phyloP scores from a whole-genome alignment of 2,888 invertebrate genomes.

The Drosophila melanosoma region DNA sequence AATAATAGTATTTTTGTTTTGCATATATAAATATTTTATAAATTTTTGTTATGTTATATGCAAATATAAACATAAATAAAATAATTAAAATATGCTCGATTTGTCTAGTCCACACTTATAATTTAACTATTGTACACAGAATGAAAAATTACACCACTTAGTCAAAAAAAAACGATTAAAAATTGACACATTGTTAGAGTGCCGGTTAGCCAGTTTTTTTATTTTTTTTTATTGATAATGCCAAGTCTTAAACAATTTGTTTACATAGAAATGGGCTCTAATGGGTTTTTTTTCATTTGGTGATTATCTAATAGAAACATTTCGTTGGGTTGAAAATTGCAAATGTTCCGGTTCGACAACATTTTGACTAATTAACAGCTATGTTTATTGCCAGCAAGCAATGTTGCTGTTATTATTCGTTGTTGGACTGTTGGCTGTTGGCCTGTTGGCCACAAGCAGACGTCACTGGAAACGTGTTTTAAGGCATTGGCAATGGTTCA shows the following conservation, averaged over 20 bases:
- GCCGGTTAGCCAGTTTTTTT: neutral
- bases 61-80: no score
- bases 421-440: slow-evolving; percentile 13
- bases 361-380: slow-evolving; percentile 78
- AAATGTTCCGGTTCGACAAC: slow-evolving; percentile 69
- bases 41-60: no score
- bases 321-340: slow-evolving; percentile 52
- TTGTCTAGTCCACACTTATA: neutral
- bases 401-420: slow-evolving; percentile 8
- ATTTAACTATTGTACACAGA: neutral
- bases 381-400: slow-evolving; percentile 58
- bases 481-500: slow-evolving; percentile 37
- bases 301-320: slow-evolving; percentile 63
- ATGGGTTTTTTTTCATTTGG: slow-evolving; percentile 9
- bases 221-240: slow-evolving; percentile 16
- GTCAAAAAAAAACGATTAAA: slow-evolving; percentile 5
- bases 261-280: slow-evolving; percentile 48
- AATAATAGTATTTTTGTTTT: neutral
- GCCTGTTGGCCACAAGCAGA: slow-evolving; percentile 26
- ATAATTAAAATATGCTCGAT: neutral
- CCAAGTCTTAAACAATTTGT: slow-evolving; percentile 30
- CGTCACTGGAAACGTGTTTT: slow-evolving; percentile 34
- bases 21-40: no score
- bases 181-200: slow-evolving; percentile 6
- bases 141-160: neutral